Evolutionary conservation across 53 echinoderm and acorn worm species (phyloP).

Genomic region (Paracentrotus lividus): DNA sequence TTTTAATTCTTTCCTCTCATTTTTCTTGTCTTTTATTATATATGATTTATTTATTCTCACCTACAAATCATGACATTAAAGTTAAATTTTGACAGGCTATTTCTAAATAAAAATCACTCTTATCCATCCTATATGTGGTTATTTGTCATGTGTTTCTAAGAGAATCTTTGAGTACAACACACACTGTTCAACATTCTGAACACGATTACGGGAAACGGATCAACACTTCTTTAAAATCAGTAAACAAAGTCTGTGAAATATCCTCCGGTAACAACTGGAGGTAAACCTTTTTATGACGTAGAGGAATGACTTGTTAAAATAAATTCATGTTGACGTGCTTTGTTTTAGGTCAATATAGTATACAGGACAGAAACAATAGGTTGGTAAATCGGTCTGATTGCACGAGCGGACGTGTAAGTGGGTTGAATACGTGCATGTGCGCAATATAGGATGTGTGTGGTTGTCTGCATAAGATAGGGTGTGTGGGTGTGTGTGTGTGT

Average conservation of each 20-base stretch:
- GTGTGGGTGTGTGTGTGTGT: not conserved
- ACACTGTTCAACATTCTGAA: not conserved
- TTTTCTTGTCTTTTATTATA: not conserved
- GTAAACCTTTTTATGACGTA: not conserved
- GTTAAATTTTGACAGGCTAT: conserved; percentile 55
- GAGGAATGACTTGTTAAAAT: not conserved
- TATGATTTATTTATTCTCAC: not conserved
- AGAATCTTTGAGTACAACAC: not conserved
- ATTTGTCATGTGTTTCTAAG: not conserved
- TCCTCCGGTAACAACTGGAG: not conserved
- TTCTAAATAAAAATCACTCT: conserved; percentile 57
- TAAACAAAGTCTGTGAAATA: not conserved
- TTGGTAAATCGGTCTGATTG: not conserved
- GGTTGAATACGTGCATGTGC: no score
- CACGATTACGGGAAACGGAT: not conserved
- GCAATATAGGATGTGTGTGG: not conserved
- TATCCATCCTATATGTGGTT: conserved; percentile 47
- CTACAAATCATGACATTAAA: conserved; percentile 12
- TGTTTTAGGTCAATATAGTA: conserved; percentile 37
- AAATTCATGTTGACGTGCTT: not conserved
- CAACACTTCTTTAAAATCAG: not conserved
- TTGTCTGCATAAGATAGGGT: not conserved
- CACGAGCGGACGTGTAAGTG: not conserved
- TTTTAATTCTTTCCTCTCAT: not conserved
- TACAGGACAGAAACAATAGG: not conserved